Evolutionary conservation across 2,888 invertebrate genomes (phyloP).

Genomic region (Leptinotarsa peninsularis): DNA sequence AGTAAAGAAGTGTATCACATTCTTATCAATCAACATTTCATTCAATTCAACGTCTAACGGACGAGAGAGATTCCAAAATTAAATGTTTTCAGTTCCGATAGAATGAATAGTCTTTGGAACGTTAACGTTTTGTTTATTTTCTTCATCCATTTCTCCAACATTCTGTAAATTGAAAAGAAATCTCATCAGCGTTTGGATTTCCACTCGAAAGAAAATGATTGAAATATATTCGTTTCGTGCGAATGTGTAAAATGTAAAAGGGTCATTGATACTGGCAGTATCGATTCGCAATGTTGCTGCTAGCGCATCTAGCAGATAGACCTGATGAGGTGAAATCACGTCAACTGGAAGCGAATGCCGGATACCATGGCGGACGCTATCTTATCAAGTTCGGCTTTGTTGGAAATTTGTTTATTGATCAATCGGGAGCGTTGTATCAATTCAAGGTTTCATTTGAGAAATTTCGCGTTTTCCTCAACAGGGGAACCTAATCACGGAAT

Average conservation of each 20-base stretch:
- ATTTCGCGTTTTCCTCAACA: neutral
- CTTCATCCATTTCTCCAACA: neutral
- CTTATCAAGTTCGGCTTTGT: slow-evolving; percentile 18
- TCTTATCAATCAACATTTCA: neutral
- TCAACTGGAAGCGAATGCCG: slow-evolving; percentile 21
- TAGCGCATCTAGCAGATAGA: slow-evolving; percentile 23
- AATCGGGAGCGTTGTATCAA: neutral
- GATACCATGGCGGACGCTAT: slow-evolving; percentile 8
- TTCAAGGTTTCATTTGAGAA: neutral
- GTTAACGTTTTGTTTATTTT: neutral
- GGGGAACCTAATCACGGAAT: neutral
- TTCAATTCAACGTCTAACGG: neutral
- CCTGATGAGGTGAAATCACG: slow-evolving; percentile 23
- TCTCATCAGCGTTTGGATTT: slow-evolving; percentile 2
- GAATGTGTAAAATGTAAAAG: slow-evolving; percentile 1
- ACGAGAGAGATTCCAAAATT: neutral
- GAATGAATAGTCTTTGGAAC: neutral
- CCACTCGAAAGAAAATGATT: slow-evolving; percentile 5
- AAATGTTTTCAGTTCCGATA: neutral
- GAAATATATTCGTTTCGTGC: slow-evolving; percentile 9
- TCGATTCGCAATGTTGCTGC: slow-evolving; percentile 14
- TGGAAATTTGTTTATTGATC: slow-evolving; percentile 14
- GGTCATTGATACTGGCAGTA: slow-evolving; percentile 23
- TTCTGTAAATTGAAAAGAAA: neutral
- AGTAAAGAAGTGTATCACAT: no score